phyloP scores from a whole-genome alignment of 2,888 invertebrate genomes.

The Xestobium rufovillosum region DNA sequence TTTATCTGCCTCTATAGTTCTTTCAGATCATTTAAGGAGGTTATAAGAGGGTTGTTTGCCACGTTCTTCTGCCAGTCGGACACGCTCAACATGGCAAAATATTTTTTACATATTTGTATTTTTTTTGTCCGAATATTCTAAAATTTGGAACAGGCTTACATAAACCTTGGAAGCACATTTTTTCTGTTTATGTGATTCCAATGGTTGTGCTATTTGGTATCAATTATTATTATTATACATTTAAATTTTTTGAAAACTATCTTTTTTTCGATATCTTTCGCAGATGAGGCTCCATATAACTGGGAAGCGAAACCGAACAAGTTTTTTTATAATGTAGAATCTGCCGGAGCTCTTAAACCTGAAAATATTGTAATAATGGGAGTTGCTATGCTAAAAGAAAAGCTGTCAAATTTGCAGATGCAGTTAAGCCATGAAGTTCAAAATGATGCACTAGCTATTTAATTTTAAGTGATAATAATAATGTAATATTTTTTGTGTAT shows the following conservation, averaged over 20 bases:
- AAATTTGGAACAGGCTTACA: neutral
- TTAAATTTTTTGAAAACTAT: neutral
- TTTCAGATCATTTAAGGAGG: too few species aligned
- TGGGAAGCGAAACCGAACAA: conserved; percentile 95
- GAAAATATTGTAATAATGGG: conserved; percentile 97
- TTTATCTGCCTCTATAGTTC: conserved; percentile 3
- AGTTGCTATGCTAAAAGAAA: conserved; percentile 86
- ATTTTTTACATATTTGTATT: too few species aligned
- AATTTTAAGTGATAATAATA: conserved; percentile 29
- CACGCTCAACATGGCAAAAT: too few species aligned
- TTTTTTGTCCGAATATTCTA: conserved; percentile 5
- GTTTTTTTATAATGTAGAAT: conserved; percentile 95
- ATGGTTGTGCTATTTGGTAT: neutral
- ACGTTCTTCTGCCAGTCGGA: too few species aligned
- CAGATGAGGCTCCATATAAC: conserved; percentile 85
- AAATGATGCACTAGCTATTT: conserved; percentile 72
- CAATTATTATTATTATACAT: neutral
- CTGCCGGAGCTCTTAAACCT: conserved; percentile 87
- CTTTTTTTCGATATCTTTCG: conserved; percentile 11
- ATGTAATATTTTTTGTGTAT: conserved; percentile 1
- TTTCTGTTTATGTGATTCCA: conserved; percentile 6
- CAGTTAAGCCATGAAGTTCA: conserved; percentile 82
- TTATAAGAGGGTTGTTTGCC: too few species aligned
- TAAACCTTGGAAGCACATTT: neutral
- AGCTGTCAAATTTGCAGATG: conserved; percentile 90